phyloP scores from a whole-genome alignment of 1,140 invertebrate species.

The Zaprionus ornatus region DNA sequence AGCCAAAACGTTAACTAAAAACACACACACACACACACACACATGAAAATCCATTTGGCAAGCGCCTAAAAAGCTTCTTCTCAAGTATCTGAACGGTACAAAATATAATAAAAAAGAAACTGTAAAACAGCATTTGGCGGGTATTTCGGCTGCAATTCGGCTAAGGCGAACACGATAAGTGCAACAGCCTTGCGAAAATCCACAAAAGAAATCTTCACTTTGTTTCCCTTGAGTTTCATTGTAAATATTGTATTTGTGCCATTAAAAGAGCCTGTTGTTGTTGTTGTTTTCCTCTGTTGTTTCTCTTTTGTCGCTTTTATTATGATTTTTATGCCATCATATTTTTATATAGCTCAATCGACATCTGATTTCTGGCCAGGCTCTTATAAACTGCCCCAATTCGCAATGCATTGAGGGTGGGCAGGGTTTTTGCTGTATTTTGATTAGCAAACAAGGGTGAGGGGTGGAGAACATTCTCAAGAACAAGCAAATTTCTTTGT shows the following conservation, averaged over 20 bases:
- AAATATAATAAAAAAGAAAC: not conserved
- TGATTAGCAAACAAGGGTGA: not conserved
- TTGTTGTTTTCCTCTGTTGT: not conserved
- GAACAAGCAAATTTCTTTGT: slow-evolving; percentile 58
- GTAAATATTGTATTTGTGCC: slow-evolving; percentile 44
- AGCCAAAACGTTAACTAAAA: slow-evolving; percentile 35
- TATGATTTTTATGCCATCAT: slow-evolving; percentile 33
- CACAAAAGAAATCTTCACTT: slow-evolving; percentile 31
- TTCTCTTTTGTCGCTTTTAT: slow-evolving; percentile 40
- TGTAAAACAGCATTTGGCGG: slow-evolving; percentile 33
- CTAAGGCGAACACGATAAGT: slow-evolving; percentile 20
- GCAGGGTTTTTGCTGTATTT: slow-evolving; percentile 45
- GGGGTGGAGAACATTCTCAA: not conserved
- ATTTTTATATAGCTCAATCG: slow-evolving; percentile 33
- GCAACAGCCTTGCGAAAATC: slow-evolving; percentile 33
- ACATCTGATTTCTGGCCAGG: slow-evolving; percentile 23
- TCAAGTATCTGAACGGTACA: slow-evolving; percentile 28
- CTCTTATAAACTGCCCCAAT: slow-evolving; percentile 31
- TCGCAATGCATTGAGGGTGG: slow-evolving; percentile 52
- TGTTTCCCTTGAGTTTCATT: slow-evolving; percentile 41
- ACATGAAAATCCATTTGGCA: slow-evolving; percentile 43
- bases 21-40: slow-evolving; percentile 5
- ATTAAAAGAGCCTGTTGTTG: slow-evolving; percentile 46
- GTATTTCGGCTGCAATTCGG: slow-evolving; percentile 37
- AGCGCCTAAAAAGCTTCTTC: slow-evolving; percentile 47